Evolutionary conservation across 2,797 vertebrate genomes (phyloP).

Genomic region (Rhadinocentrus ornatus): DNA sequence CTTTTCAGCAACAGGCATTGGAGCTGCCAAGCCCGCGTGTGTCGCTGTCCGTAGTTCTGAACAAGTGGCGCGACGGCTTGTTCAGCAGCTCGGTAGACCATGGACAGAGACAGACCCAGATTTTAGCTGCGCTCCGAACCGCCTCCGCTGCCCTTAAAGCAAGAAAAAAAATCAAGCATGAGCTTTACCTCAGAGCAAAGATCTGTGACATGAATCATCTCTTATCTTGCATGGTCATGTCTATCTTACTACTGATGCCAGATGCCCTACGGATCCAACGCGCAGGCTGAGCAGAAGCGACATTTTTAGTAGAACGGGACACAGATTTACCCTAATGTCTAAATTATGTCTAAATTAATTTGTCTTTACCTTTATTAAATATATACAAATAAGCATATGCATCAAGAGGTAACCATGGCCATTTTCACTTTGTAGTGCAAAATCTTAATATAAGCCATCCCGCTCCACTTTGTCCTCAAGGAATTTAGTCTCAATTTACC

Average conservation of each 20-base stretch:
- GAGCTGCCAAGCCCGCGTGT: neutral
- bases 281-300: slow-evolving; percentile 9
- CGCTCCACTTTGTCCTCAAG: neutral
- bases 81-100: neutral
- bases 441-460: neutral
- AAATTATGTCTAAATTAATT: neutral
- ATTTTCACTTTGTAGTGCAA: neutral
- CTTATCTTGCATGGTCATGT: slow-evolving; percentile 38
- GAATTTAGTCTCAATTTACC: slow-evolving; percentile 16
- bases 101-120: slow-evolving; percentile 16
- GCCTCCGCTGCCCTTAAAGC: neutral
- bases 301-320: neutral
- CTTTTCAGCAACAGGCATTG: slow-evolving; percentile 38
- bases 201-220: slow-evolving; percentile 45
- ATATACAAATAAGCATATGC: neutral
- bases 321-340: no score
- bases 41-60: slow-evolving; percentile 69
- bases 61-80: neutral
- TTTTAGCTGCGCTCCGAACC: neutral
- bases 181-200: slow-evolving; percentile 31
- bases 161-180: slow-evolving; percentile 12
- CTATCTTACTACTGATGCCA: slow-evolving; percentile 34
- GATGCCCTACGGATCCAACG: slow-evolving; percentile 36
- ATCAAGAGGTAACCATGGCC: neutral
- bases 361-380: neutral